These are phyloP conservation scores for Aphodius sticticus DNA, from an alignment of 2,888 invertebrate genomes.

Conservation along the genomic window DNA sequence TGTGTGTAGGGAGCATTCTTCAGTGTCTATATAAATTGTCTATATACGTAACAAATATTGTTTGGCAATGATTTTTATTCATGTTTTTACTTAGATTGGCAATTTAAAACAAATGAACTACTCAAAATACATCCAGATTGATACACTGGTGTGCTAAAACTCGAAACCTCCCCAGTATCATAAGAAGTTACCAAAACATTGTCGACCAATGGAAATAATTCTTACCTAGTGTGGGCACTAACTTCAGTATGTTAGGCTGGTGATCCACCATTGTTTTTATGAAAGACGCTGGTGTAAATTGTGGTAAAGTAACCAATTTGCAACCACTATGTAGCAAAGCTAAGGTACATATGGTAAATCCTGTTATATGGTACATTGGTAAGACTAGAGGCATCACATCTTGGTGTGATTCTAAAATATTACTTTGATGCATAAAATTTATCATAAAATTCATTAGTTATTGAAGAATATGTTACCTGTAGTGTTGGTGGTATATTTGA, in stretches of 20 bases:
- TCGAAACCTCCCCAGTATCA: too few species aligned
- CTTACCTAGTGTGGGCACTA: conserved; percentile 81
- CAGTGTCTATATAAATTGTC: too few species aligned
- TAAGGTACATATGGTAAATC: conserved; percentile 67
- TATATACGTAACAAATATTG: too few species aligned
- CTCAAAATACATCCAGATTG: too few species aligned
- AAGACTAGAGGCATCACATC: conserved; percentile 74
- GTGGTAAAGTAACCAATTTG: conserved; percentile 73
- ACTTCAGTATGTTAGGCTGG: conserved; percentile 68
- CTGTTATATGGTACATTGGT: conserved; percentile 87
- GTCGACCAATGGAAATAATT: too few species aligned
- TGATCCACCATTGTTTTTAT: conserved; percentile 71
- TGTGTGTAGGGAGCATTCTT: too few species aligned
- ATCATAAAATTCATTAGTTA: background rate
- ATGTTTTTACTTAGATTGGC: too few species aligned
- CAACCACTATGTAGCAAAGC: conserved; percentile 68
- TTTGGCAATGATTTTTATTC: too few species aligned
- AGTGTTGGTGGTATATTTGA: conserved; percentile 21
- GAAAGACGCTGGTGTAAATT: conserved; percentile 76
- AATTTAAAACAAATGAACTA: too few species aligned
- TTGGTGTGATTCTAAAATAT: conserved; percentile 57
- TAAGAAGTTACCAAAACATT: too few species aligned
- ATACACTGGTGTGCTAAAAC: too few species aligned
- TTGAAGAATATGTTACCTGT: conserved; percentile 28
- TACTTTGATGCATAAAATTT: background rate